Evolutionary conservation across 2,888 invertebrate species (phyloP).

Genomic region (Cactoblastis cactorum): DNA sequence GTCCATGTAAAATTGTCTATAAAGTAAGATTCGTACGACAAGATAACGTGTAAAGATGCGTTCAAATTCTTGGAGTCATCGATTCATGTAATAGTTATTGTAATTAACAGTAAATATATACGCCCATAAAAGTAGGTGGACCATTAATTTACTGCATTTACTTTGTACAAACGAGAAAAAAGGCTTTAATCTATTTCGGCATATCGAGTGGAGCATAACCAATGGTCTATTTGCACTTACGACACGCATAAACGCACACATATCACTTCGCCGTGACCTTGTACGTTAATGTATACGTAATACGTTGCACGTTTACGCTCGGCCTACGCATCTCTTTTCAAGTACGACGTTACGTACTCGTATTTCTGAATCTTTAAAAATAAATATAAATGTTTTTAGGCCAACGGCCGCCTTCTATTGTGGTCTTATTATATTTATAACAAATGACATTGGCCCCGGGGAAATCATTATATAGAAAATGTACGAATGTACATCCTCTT

Average conservation of each 20-base stretch:
- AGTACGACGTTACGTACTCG: neutral
- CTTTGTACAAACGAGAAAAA: neutral
- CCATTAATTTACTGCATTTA: too few relatives aligned
- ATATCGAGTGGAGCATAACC: neutral
- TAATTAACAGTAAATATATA: too few relatives aligned
- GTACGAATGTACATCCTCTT: too few relatives aligned
- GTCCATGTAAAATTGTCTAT: too few relatives aligned
- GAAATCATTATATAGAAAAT: neutral
- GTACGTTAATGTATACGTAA: slow-evolving; percentile 1
- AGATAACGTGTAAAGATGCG: too few relatives aligned
- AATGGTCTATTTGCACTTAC: slow-evolving; percentile 7
- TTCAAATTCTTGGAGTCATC: too few relatives aligned
- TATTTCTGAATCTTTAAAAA: neutral
- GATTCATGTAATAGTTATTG: too few relatives aligned
- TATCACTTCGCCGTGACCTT: neutral
- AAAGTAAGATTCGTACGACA: too few relatives aligned
- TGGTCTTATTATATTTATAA: slow-evolving; percentile 6
- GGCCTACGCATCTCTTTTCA: slow-evolving; percentile 8
- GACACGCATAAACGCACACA: neutral
- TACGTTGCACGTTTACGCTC: neutral
- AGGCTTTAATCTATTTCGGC: neutral
- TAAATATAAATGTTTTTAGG: slow-evolving; percentile 1
- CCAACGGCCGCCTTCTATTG: slow-evolving; percentile 8
- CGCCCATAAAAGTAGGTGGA: too few relatives aligned
- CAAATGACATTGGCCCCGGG: slow-evolving; percentile 15